Evolutionary conservation across 2,113 vertebrate genomes (phyloP), one percentile per base, ranked within the genome.

Genomic region (Axis porcinus): DNA sequence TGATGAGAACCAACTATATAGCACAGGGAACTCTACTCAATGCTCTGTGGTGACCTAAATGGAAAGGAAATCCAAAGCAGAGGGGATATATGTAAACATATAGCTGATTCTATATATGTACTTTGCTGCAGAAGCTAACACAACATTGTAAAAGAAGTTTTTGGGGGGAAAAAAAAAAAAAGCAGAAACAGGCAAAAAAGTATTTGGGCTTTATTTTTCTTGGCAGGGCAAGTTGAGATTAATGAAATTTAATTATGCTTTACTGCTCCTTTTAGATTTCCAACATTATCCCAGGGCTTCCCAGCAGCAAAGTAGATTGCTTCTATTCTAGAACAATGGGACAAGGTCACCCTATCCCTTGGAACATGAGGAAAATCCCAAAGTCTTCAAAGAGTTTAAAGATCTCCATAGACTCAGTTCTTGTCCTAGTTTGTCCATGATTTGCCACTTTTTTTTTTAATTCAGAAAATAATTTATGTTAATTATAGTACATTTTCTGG

Each of bases 181-280:
- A 50, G 70, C 10, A 60, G n/a, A 52, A 93, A 78, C 16, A 78
- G 40, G 30, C 19, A 33, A 76, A 13, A 84, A 23, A 82, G 87
- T 2, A 30, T 50, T 10, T n/a, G 45, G 16, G 17, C 79, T 91
- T 93, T 85, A 36, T 70, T 83, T 17, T 94, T 60, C 52, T 94
- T 88, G 84, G 58, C 64, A 93, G 58, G 33, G 54, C 4, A 91
- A 97, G 40, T 54, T 36, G 76, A 97, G 30, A 92, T 45, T 12
- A 87, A 91, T 92, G 36, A 86, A 96, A 79, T 89, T 79, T 64
- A 95, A 78, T 70, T 55, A 58, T 89, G 45, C 30, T 81, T 94
- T 55, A 74, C 23, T 70, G 54, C 64, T 70, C 74, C 57, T 91
- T 92, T 88, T 87, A 74, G 74, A 43, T 40, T 79, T 62, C 45